Evolutionary conservation across 1,140 invertebrate species (phyloP).

Genomic region (Drosophila pectinifera): DNA sequence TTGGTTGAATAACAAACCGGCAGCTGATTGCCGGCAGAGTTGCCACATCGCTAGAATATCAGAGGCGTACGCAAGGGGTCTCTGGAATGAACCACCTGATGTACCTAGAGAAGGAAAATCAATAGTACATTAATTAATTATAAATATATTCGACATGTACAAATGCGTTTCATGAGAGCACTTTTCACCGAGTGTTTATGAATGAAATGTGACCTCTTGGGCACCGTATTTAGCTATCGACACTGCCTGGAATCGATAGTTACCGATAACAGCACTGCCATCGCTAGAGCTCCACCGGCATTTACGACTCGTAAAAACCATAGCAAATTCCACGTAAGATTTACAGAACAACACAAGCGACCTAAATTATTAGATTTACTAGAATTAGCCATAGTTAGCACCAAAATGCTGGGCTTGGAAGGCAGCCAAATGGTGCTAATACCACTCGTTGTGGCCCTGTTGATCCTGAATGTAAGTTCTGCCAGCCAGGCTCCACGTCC

Average conservation of each 20-base stretch:
- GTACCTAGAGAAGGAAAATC: no score
- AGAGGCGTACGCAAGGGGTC: background rate
- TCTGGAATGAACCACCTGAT: background rate
- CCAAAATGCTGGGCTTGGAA: constrained; percentile 22
- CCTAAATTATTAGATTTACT: constrained; percentile 5
- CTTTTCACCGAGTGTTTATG: background rate
- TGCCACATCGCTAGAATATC: constrained; percentile 38
- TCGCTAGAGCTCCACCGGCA: constrained; percentile 40
- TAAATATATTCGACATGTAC: background rate
- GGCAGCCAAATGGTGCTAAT: constrained; percentile 12
- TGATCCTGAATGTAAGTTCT: constrained; percentile 12
- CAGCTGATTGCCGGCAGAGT: constrained; percentile 57
- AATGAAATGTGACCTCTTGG: background rate
- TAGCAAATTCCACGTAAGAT: constrained; percentile 62
- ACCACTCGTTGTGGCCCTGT: constrained; percentile 39
- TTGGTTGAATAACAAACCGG: constrained; percentile 75
- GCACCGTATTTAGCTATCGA: background rate
- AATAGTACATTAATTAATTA: background rate
- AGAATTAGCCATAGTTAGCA: constrained; percentile 6
- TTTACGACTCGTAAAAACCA: constrained; percentile 51
- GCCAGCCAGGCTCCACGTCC: constrained; percentile 86
- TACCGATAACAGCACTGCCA: background rate
- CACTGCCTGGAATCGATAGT: constrained; percentile 21
- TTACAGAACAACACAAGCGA: constrained; percentile 4
- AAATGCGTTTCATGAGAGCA: background rate